Evolutionary conservation across 64 coral and sea anemone genomes (phyloP), one percentile per base, ranked within the genome.

Genomic region (Dendrophyllia cribrosa): DNA sequence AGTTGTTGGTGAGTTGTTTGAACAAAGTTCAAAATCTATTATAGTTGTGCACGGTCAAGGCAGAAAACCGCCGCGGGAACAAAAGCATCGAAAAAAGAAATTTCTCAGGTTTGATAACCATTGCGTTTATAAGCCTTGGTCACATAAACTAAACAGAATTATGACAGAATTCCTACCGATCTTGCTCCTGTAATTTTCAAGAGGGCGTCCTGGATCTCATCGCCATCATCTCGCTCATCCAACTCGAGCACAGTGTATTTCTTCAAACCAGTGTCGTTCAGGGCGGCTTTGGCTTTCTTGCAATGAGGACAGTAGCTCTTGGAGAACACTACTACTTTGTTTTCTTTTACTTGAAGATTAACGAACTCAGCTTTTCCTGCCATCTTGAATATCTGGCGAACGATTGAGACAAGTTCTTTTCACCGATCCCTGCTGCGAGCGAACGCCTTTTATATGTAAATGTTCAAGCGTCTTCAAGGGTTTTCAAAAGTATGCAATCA

Each of bases 301-400:
- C 92, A 94, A 44, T 74, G 79, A 51, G 92, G 92, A 34, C 92
- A 94, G 51, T 94, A 94, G 6, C 51, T 82, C 68, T 94, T 94
- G 19, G 92, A 94, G 58, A 94, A 94, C 2, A 94, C 86, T 19
- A 88, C 69, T 3, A 94, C 86, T 34, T 94, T 94, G 92, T 94
- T 70, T 11, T 15, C 26, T 47, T 15, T 74, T 17, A 74, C 13
- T 74, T 74, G 71, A 46, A 74, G 71, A 4, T 74, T 16, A 4
- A 74, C 71, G 15, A 48, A 74, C 34, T 2, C 71, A 1, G 53
- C 12, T 56, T 56, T 56, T 56, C 24, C 43, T 17, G 71, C 34
- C 71, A 74, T 74, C 15, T 74, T 49, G 34, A 74, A 74, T 11
- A 22, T 22, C 21, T 67, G 17, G 52, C 7, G 53, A 7, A 56